Evolutionary conservation across 2,113 vertebrate genomes (phyloP), one percentile per base, ranked within the genome.

Genomic region (Ameiurus melas): DNA sequence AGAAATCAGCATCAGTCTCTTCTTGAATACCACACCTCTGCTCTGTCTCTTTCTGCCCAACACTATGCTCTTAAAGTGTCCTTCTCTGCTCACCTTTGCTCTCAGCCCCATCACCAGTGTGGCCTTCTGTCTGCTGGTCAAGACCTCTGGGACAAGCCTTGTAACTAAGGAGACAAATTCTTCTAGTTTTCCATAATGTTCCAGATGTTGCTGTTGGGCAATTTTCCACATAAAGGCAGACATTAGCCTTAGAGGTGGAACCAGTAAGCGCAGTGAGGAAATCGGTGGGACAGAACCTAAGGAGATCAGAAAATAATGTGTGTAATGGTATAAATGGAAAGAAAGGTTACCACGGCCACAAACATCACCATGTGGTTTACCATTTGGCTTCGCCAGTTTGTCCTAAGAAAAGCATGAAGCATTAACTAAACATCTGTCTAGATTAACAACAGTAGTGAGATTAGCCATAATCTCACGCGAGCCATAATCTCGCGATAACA

Each of bases 81-180:
- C 77, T 47, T 64, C 1, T 64, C 19, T 20, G 83, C 94, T 92
- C 93, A 97, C 97, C 94, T 96, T 95, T 39, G 97, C 96, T 88
- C 96, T 94, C 27, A 97, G 93, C 5, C 96, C 96, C 89, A 97
- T 89, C 68, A 95, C 95, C 22, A 97, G 93, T n/a, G 96, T 95
- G 14, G 95, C 94, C 5, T 95, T 94, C 89, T 97, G 96, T 60
- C 96, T 94, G 92, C 94, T 95, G 84, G 93, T 95, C 90, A 97
- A 95, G 85, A 97, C 90, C 8, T 96, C 96, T 1, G 97, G 97
- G 7, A 96, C 96, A 0, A 95, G 94, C 64, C 93, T 93, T 1
- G 95, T 96, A 85, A 97, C 94, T 82, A 93, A 94, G 30, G 92
- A 93, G 88, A 97, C 95, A 87, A 97, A 96, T 90, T 95, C 94